Conservation (phyloP, 2,888 invertebrate genomes). For the Agriopis leucophaearia region DNA sequence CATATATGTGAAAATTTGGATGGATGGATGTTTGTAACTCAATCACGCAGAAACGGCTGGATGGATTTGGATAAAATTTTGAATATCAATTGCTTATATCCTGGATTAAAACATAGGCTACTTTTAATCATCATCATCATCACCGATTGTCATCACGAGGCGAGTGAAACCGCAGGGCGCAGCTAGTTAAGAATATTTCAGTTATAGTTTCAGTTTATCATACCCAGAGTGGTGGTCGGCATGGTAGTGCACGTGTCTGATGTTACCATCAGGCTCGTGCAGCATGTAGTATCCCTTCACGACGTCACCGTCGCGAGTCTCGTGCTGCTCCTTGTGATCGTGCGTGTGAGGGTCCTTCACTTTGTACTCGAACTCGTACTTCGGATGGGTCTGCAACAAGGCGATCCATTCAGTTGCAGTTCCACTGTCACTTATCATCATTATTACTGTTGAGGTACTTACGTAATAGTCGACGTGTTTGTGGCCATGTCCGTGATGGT, state of each 20-base stretch:
- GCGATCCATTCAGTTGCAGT: not conserved
- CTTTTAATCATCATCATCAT: no score
- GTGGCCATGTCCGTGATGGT: conserved; percentile 44
- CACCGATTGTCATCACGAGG: no score
- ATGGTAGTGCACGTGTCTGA: conserved; percentile 59
- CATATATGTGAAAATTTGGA: no score
- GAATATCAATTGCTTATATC: no score
- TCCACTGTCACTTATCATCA: not conserved
- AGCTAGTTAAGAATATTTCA: not conserved
- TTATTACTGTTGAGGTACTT: conserved; percentile 27
- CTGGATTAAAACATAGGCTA: no score
- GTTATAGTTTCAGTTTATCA: not conserved
- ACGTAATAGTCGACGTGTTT: conserved; percentile 51
- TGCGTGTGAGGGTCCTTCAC: conserved; percentile 77
- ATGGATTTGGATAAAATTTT: no score
- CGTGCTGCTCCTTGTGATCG: conserved; percentile 74
- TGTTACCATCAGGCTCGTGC: conserved; percentile 79
- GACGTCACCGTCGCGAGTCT: conserved; percentile 81
- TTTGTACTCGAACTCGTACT: conserved; percentile 71
- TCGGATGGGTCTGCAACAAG: conserved; percentile 54
- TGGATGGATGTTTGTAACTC: no score
- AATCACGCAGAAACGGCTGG: no score
- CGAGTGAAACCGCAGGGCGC: no score
- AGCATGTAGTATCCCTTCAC: conserved; percentile 85
- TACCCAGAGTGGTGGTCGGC: conserved; percentile 61